Base-by-base conservation (phyloP, 2,113 vertebrate genomes). In the Sinocyclocheilus anshuiensis region DNA sequence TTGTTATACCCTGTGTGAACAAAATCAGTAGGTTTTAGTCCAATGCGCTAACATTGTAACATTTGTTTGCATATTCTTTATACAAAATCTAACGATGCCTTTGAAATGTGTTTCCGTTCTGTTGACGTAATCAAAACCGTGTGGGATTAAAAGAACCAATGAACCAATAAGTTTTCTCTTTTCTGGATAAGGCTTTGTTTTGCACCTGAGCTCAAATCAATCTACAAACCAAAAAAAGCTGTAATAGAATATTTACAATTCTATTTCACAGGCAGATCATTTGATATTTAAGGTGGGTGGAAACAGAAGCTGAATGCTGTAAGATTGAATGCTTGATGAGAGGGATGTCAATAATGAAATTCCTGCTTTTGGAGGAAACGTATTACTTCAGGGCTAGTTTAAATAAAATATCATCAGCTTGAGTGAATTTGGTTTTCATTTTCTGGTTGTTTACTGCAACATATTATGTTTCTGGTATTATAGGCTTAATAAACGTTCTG, bases 381-480 rank as follows among this genome's bases (percentile, higher is more conserved):
- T 87, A 82, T 84, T 89, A 88, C 84, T 89, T 89, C 81, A 59
- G 53, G 81, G 81, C 86, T 69, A 82, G 75, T 92, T 93, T 91
- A 92, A 93, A 92, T 93, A 92, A 91, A 88, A 89, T 84, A 88
- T 80, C 74, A 87, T 86, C 81, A 75, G 86, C 91, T 89, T 82
- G 71, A 84, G 85, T 88, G 89, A 84, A 82, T 88, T 91, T 85
- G 86, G 86, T 84, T 91, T 91, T 90, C 59, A 90, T 87, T 92
- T 59, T 84, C 57, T 48, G 86, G 67, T 83, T 90, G 93, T 94
- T 94, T 93, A 94, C 92, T 91, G 91, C 91, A 90, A 91, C 59
- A n/a, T n/a, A n/a, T n/a, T n/a, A n/a, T n/a, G n/a, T n/a, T n/a
- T n/a, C n/a, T n/a, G 89, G 89, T 81, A 83, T 87, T 90, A 91